Evolutionary conservation across 2,113 vertebrate genomes (phyloP).

Genomic region (Talpa occidentalis): DNA sequence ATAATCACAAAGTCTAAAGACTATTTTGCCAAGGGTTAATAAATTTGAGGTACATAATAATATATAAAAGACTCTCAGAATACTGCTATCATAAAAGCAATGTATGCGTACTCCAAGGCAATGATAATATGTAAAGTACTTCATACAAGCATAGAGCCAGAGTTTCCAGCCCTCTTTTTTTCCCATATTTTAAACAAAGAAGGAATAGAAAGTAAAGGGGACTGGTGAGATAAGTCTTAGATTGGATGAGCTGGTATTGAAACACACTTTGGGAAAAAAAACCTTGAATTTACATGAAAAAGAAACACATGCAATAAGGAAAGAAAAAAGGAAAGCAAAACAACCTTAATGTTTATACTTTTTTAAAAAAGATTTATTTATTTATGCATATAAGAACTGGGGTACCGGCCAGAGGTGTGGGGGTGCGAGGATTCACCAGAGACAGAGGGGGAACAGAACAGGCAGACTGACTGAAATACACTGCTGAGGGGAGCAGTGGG

Average conservation of each 20-base stretch:
- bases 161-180: neutral
- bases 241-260: neutral
- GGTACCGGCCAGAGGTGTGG: too few relatives aligned
- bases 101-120: neutral
- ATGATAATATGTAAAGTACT: neutral
- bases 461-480: too few relatives aligned
- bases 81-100: neutral
- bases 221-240: neutral
- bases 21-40: neutral
- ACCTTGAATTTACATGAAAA: neutral
- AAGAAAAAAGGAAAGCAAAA: conserved; percentile 14
- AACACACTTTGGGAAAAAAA: neutral
- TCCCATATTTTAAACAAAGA: conserved; percentile 32
- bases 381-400: too few relatives aligned
- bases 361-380: too few relatives aligned
- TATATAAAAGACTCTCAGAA: neutral
- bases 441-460: too few relatives aligned
- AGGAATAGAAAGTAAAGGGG: neutral
- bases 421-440: too few relatives aligned
- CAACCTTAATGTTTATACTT: neutral
- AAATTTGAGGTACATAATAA: neutral
- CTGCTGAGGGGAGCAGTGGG: too few relatives aligned
- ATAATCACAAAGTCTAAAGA: conserved; percentile 31
- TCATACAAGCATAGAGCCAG: neutral
- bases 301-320: neutral